Conservation (phyloP, 2,888 invertebrate species). For the Drosophila ezoana region DNA sequence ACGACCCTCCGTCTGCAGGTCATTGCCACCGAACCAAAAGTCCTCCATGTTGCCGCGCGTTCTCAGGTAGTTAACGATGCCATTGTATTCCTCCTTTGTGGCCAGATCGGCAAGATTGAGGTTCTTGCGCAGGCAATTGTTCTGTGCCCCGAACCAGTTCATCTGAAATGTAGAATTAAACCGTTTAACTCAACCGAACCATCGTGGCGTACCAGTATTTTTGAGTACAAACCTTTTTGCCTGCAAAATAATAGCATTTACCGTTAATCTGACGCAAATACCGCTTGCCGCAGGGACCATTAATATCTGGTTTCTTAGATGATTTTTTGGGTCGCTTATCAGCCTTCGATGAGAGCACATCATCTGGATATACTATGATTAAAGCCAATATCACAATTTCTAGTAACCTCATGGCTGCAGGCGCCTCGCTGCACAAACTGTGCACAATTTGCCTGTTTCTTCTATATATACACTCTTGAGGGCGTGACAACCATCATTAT, state of each 20-base stretch:
- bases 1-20: conserved; percentile 56
- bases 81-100: conserved; percentile 41
- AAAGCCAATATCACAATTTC: conserved; percentile 55
- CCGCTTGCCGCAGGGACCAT: conserved; percentile 59
- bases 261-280: conserved; percentile 49
- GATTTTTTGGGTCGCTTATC: neutral
- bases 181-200: too few species aligned
- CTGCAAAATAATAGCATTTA: conserved; percentile 59
- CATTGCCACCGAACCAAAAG: conserved; percentile 69
- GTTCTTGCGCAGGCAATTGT: conserved; percentile 65
- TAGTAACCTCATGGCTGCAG: conserved; percentile 58
- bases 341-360: conserved; percentile 27
- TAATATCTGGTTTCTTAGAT: conserved; percentile 6
- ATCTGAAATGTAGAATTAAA: conserved; percentile 32
- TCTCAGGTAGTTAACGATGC: conserved; percentile 33
- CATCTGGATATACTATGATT: conserved; percentile 44
- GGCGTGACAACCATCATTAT: conserved; percentile 36
- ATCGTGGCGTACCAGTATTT: neutral
- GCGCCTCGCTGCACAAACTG: conserved; percentile 47
- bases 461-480: conserved; percentile 65
- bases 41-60: conserved; percentile 50
- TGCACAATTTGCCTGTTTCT: conserved; percentile 30
- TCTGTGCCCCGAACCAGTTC: conserved; percentile 68
- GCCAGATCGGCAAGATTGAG: conserved; percentile 58
- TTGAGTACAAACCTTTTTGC: conserved; percentile 48